These are phyloP conservation scores for Leucophora obtusa DNA, from an alignment of 2,888 invertebrate genomes.

Conservation along the genomic window DNA sequence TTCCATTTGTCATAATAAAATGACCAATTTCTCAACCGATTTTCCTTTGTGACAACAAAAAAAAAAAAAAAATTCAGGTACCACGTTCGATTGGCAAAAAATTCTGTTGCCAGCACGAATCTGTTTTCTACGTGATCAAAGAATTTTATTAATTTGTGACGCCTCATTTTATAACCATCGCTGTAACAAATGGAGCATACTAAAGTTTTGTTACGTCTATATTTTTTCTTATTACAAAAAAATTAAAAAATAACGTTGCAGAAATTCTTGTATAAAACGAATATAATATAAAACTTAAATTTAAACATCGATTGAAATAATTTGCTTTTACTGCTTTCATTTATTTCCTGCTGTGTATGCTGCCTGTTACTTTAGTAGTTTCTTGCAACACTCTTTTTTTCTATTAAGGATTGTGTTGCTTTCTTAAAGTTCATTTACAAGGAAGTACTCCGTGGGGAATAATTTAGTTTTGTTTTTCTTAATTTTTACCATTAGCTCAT, in stretches of 20 bases:
- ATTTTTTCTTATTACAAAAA: neutral
- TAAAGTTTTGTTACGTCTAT: slow-evolving; percentile 11
- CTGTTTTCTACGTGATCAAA: no score
- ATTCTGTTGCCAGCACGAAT: no score
- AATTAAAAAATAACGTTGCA: neutral
- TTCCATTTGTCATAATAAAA: no score
- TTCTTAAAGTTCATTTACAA: neutral
- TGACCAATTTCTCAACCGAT: no score
- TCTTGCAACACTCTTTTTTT: neutral
- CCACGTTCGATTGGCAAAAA: no score
- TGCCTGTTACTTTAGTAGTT: neutral
- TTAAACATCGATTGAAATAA: slow-evolving; percentile 49
- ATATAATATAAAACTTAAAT: neutral
- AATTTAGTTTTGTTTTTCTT: no score
- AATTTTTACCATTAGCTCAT: no score
- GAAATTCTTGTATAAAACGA: neutral
- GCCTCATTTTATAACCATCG: no score
- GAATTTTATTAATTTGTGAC: no score
- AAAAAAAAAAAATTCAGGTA: no score
- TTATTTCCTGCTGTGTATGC: slow-evolving; percentile 21
- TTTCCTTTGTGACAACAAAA: no score
- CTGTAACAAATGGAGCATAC: slow-evolving; percentile 32
- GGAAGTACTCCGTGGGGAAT: neutral
- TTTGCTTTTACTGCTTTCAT: slow-evolving; percentile 39
- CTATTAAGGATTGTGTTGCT: slow-evolving; percentile 18